These are phyloP conservation scores for Pyrocephalus nanus DNA, from an alignment of 2,797 vertebrate species.

Conservation along the genomic window DNA sequence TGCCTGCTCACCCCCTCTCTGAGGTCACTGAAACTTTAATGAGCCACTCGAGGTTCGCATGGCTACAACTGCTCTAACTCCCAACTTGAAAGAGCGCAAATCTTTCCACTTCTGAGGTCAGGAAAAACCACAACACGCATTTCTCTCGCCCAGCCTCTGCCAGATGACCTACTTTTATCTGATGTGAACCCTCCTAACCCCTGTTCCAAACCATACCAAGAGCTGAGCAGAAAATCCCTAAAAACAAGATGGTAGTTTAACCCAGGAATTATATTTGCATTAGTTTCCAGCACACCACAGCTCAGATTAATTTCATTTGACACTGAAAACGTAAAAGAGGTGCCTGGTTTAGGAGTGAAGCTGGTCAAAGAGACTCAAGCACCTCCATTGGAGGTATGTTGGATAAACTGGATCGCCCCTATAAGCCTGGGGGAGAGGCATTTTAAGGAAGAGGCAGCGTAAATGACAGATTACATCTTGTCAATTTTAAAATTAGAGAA, in stretches of 20 bases:
- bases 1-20: background rate
- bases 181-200: background rate
- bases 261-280: background rate
- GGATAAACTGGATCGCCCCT: background rate
- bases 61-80: background rate
- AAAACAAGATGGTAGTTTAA: background rate
- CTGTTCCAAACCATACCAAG: background rate
- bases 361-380: background rate
- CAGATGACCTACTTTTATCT: background rate
- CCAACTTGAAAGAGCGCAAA: background rate
- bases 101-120: constrained; percentile 39
- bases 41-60: background rate
- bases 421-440: background rate
- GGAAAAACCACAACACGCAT: constrained; percentile 5
- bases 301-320: background rate
- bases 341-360: background rate
- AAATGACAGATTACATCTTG: background rate
- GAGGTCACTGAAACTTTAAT: constrained; percentile 20
- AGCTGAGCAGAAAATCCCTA: background rate
- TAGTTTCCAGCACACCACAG: background rate
- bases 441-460: background rate
- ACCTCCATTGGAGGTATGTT: rapidly evolving
- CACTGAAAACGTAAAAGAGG: background rate
- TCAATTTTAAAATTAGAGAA: background rate
- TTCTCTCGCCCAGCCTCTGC: background rate